Evolutionary conservation across 2,797 vertebrate species (phyloP), one percentile per base, ranked within the genome.

Genomic region (Danio tinwini): DNA sequence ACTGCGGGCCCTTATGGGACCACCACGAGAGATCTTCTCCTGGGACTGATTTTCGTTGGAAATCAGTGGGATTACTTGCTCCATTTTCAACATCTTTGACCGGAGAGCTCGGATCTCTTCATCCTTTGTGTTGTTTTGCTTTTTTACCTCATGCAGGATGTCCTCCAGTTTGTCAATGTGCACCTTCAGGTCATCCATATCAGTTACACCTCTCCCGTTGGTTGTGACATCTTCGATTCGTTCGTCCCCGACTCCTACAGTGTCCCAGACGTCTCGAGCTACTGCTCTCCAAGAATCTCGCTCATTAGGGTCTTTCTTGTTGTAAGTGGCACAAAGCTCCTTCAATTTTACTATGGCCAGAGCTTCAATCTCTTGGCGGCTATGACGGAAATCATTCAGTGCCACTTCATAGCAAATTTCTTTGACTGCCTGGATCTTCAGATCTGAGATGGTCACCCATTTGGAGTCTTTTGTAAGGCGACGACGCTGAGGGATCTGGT

Each of bases 351-450:
- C 98, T 40, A 99, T 99, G 71, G 98, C 98, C 88, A 99, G 89
- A 13, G 98, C 98, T 88, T 99, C 98, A 0, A 99, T 99, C 92
- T 99, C 98, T 91, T 99, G 98, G 69, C 98, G 94, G 29, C 94
- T 96, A 85, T 99, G 98, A 69, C 96, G 95, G 88, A 99, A 99
- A 88, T 99, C 98, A 40, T 99, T 99, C 83, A 99, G 95, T 0
- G 98, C 98, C 58, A 99, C 98, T 90, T 99, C 98, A 29, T 99
- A 99, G 89, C 98, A 99, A 82, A 99, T 99, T 90, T 99, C 98
- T 90, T 99, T 99, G 56, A 99, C 98, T 0, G 98, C 98, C 90
- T 99, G 98, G 90, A 99, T 99, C 92, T 99, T 99, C 87, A 99
- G 91, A 88, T 99, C 98, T 2, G 98, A 99, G 90, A 99, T 95